Base-by-base conservation (phyloP, 2,113 vertebrate genomes). In the Lepisosteus oculatus region DNA sequence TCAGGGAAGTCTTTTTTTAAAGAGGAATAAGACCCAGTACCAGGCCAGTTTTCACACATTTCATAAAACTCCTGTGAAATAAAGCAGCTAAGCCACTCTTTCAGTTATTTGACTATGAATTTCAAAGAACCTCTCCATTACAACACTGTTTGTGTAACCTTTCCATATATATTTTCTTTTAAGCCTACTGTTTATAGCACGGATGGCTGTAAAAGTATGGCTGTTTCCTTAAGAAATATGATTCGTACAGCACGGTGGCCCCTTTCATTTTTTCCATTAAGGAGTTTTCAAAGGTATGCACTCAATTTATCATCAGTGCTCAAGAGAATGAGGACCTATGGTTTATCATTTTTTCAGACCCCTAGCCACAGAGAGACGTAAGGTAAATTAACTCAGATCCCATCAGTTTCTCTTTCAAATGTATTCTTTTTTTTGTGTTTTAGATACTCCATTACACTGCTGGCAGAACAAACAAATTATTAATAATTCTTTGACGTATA, bases 11-110 rank as follows among this genome's bases (percentile, higher is more conserved):
- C 76, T 72, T 71, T 78, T 54, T 74, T 9, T 56, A 29, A 12
- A 76, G 76, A 69, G 75, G 73, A 56, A 74, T 70, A 74, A 72
- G 80, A 82, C 66, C 82, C 59, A 65, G 70, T 74, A 76, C 80
- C 14, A 75, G 55, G 79, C 81, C 74, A 79, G 76, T 82, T 83
- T 88, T 90, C 85, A 87, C 88, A 90, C 85, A 61, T 86, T 74
- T 56, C 74, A 83, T 76, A 14, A 7, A 29, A 61, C 41, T 17
- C 43, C 29, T 45, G 42, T 55, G 6, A 54, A 6, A 65, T 7
- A 42, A 55, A 77, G 70, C 44, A 69, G 68, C n/a, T 41, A 17
- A 41, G 8, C 9, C 51, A 55, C 69, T 72, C 9, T 45, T 74
- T 68, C n/a, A 44, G 57, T 3, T 5, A 62, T 41, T 55, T 3